A percentile compares a stretch with the other conserved stretches of the same genome.
Evolutionary conservation across 2,888 invertebrate genomes (phyloP).

Genomic region (Entomobrya proxima): DNA sequence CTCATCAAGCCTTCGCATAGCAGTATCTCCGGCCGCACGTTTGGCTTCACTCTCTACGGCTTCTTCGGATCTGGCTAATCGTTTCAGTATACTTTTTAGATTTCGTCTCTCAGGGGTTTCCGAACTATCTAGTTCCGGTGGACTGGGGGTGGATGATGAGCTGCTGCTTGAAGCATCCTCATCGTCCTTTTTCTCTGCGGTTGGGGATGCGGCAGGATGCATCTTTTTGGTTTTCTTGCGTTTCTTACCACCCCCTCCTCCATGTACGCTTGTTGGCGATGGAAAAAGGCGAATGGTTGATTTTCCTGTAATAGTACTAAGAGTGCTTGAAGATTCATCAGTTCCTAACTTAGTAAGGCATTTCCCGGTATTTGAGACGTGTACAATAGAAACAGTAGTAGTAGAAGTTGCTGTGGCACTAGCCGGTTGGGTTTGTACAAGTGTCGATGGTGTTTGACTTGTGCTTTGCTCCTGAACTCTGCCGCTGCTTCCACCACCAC

Average conservation of each 20-base stretch:
- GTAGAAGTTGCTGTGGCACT: neutral
- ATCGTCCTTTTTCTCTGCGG: conserved; percentile 43
- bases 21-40: conserved; percentile 41
- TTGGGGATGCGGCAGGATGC: conserved; percentile 43
- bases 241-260: conserved; percentile 41
- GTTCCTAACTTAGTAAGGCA: conserved; percentile 69
- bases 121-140: conserved; percentile 83
- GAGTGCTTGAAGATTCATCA: conserved; percentile 32
- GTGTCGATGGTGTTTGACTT: conserved; percentile 4
- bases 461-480: conserved; percentile 30
- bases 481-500: neutral
- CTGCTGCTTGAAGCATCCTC: conserved; percentile 25
- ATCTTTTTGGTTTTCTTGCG: conserved; percentile 59
- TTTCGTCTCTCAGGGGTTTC: conserved; percentile 89
- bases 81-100: conserved; percentile 90
- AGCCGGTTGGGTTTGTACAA: conserved; percentile 12
- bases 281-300: conserved; percentile 47
- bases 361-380: conserved; percentile 70
- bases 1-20: conserved; percentile 78
- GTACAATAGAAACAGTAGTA: conserved; percentile 25
- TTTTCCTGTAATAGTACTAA: conserved; percentile 55
- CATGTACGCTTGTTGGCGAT: conserved; percentile 46
- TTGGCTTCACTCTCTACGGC: conserved; percentile 34
- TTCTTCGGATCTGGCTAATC: conserved; percentile 80
- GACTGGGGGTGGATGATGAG: conserved; percentile 69